Evolutionary conservation across 1,140 invertebrate species (phyloP).

Genomic region (Propsilocerus akamusi): DNA sequence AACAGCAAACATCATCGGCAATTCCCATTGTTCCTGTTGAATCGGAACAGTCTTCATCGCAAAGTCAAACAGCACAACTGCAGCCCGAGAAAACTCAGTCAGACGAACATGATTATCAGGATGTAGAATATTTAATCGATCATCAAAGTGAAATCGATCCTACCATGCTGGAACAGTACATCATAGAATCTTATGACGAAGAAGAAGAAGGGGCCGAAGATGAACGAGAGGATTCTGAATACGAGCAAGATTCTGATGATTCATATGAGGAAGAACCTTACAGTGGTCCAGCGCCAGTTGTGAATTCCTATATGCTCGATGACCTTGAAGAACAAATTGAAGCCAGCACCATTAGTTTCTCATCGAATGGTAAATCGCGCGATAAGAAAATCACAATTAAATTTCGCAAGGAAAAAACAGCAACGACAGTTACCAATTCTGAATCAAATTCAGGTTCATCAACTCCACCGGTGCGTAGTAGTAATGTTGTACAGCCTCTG

Average conservation of each 20-base stretch:
- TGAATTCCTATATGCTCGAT: neutral
- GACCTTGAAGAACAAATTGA: slow-evolving; percentile 12
- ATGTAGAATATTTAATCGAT: neutral
- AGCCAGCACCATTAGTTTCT: slow-evolving; percentile 15
- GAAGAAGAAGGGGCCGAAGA: neutral
- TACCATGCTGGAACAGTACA: neutral
- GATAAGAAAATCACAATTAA: slow-evolving; percentile 6
- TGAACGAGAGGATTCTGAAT: neutral
- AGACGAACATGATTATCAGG: neutral
- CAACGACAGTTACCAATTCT: neutral
- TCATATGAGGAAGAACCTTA: neutral
- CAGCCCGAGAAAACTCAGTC: neutral
- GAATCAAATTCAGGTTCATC: neutral
- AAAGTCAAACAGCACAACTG: neutral
- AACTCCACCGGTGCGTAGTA: neutral
- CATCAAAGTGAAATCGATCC: slow-evolving; percentile 4
- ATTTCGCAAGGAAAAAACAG: slow-evolving; percentile 4
- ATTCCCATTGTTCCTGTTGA: neutral
- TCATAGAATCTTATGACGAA: neutral
- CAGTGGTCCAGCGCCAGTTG: neutral
- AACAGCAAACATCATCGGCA: neutral
- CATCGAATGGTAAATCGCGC: slow-evolving; percentile 8
- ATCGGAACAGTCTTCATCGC: neutral
- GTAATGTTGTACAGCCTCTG: neutral
- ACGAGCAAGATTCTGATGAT: neutral